These are phyloP conservation scores for Andrena flavipes DNA, from an alignment of 2,888 invertebrate genomes.

Conservation along the genomic window DNA sequence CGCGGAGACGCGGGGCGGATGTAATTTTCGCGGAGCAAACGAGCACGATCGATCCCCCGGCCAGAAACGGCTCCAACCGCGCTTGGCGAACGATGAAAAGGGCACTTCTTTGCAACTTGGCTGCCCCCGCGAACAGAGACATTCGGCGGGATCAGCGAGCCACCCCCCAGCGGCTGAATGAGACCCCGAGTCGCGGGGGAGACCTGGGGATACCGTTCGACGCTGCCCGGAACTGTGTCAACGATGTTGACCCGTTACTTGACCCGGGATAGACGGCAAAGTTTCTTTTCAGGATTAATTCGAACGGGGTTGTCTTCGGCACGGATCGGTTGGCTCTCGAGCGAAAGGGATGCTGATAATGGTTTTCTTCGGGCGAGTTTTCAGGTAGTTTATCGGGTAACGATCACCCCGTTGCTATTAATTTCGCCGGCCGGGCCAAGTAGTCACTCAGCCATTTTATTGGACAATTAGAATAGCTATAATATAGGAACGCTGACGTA, in stretches of 20 bases:
- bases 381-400: not conserved
- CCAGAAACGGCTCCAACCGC: not conserved
- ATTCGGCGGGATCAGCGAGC: constrained; percentile 16
- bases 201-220: constrained; percentile 12
- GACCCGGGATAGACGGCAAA: not conserved
- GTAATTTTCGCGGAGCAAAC: constrained; percentile 34
- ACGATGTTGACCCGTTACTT: constrained; percentile 24
- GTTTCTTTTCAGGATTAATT: constrained; percentile 5
- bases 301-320: constrained; percentile 6
- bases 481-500: constrained; percentile 53
- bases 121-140: not conserved
- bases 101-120: not conserved
- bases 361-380: not conserved
- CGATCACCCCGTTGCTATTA: not conserved
- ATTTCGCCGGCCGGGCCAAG: constrained; percentile 21
- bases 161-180: constrained; percentile 1
- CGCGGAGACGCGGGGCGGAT: constrained; percentile 31
- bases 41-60: constrained; percentile 16
- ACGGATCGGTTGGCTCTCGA: not conserved
- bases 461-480: constrained; percentile 65
- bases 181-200: not conserved
- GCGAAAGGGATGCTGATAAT: not conserved
- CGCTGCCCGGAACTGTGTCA: constrained; percentile 28
- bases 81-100: not conserved
- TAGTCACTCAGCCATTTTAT: constrained; percentile 46